Conservation (phyloP, 35 echinoderm and acorn worm species). For the Acanthaster planci region DNA sequence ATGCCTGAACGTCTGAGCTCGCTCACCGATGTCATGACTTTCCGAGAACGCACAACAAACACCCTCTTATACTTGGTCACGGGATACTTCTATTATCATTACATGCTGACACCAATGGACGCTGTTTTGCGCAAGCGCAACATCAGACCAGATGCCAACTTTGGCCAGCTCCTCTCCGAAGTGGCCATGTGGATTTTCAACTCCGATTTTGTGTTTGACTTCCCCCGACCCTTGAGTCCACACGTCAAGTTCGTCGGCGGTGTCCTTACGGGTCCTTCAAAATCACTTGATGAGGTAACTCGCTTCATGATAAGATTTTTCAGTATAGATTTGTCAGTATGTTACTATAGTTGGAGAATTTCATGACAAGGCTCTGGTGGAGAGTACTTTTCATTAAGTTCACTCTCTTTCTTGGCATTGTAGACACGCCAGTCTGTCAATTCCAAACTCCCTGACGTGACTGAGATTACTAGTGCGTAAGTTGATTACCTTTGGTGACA, state of each 20-base stretch:
- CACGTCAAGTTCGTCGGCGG: constrained; percentile 15
- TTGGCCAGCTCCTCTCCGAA: not conserved
- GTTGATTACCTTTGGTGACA: too few relatives aligned
- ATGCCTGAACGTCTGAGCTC: not conserved
- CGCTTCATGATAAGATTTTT: not conserved
- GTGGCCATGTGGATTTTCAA: not conserved
- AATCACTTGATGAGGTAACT: not conserved
- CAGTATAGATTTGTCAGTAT: too few relatives aligned
- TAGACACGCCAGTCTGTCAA: too few relatives aligned
- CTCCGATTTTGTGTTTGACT: not conserved
- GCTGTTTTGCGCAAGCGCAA: not conserved
- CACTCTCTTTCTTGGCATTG: too few relatives aligned
- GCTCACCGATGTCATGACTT: constrained; percentile 4
- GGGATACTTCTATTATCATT: not conserved
- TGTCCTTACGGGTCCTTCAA: not conserved
- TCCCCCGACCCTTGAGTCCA: constrained; percentile 13
- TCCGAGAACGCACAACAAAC: not conserved
- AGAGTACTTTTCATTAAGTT: too few relatives aligned
- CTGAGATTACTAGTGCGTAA: too few relatives aligned
- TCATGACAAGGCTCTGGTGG: too few relatives aligned
- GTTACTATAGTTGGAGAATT: too few relatives aligned
- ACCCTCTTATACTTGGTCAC: not conserved
- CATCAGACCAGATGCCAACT: not conserved
- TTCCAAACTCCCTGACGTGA: too few relatives aligned
- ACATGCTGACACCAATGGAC: not conserved